Percentiles rank a stretch among this genome's conserved stretches.
Conservation (phyloP, 2,113 vertebrate species). For the Coptodon bakossiorum region DNA sequence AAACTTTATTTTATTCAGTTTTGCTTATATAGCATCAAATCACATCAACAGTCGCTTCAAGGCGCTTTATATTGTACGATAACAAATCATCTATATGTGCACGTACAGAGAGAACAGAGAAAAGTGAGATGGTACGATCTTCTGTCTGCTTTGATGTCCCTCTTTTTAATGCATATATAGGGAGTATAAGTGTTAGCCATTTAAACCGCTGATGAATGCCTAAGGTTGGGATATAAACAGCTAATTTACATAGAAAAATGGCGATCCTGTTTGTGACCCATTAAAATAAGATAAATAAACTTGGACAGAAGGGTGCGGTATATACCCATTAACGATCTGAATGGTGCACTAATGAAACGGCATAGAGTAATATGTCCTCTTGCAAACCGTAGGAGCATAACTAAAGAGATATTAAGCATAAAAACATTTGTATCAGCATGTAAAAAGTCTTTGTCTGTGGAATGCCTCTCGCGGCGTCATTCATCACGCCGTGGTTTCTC, state of each 20-base stretch:
- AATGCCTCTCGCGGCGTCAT: background rate
- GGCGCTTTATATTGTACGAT: background rate
- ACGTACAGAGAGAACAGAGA: background rate
- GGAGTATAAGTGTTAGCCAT: background rate
- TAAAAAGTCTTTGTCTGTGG: background rate
- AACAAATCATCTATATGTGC: background rate
- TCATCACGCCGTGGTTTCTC: slow-evolving; percentile 12
- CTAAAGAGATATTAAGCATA: background rate
- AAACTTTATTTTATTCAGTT: background rate
- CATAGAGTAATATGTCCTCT: background rate
- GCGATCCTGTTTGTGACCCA: background rate
- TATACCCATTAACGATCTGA: background rate
- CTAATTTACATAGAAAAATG: background rate
- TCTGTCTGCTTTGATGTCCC: background rate
- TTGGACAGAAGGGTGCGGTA: background rate
- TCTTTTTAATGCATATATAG: background rate
- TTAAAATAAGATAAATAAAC: background rate
- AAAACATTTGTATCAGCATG: background rate
- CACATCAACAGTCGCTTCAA: background rate
- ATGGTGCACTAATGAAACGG: background rate
- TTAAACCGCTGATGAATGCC: background rate
- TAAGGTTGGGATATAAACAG: background rate
- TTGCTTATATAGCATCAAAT: background rate
- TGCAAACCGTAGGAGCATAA: background rate
- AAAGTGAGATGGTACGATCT: background rate